Base-by-base conservation (phyloP, 2,888 invertebrate genomes). In the Caenorhabditis becei region DNA sequence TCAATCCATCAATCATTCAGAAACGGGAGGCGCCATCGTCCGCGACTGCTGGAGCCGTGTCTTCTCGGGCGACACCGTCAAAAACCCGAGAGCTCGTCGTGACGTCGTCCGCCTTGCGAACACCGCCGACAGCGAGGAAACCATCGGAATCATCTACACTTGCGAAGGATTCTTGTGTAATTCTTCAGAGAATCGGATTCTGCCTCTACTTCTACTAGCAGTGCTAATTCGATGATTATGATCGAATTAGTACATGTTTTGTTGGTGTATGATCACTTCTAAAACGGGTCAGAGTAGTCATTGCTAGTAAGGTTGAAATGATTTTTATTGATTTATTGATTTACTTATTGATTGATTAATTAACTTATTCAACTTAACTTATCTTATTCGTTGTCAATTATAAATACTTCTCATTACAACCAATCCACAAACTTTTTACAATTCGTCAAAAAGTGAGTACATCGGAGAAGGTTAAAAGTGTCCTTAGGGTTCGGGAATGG, bases 21-120 rank as follows among this genome's bases (percentile, higher is more conserved):
- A 85, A 23, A 82, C 86, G 65, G 83, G 86, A n/a, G 87, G 87
- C 18, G 87, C 88, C 11, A 85, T 89, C 16, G 87, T 89, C 10
- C 71, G 89, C 10, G 89, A 89, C 79, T 89, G 89, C 62, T 89
- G 89, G 89, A 88, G 87, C 62, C 83, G 88, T 8, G 85, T 89
- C 3, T 81, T 89, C 49, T 37, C 72, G 7, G 53, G 49, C n/a
- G 79, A 20, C 47, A 47, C 69, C 41, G 41, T 65, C 41, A 58
- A 69, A 16, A 81, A 80, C 54, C 85, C 85, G 2, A 54, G 74
- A n/a, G 72, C 85, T 1, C 74, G 80, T 20, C 80, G 85, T 20
- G 84, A 84, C 63, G 72, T 85, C 67, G 86, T 87, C 14, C 80
- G 87, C 3, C 80, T 89, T 18, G 72, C 82, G 2, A 81, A 84